Evolutionary conservation across 2,797 vertebrate genomes (phyloP), one percentile per base, ranked within the genome.

Genomic region (Apogon talboti): DNA sequence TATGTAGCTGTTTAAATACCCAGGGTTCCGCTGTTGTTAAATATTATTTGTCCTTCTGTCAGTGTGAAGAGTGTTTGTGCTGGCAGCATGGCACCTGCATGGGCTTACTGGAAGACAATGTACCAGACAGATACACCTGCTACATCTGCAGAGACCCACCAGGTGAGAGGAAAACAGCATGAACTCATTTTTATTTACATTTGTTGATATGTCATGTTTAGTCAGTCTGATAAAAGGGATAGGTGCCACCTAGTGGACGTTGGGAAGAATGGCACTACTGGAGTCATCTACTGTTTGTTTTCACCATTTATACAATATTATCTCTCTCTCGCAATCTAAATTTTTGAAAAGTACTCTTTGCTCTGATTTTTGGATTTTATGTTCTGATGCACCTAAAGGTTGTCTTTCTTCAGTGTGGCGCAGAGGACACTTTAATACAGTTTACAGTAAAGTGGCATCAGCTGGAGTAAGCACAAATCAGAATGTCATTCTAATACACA

Each of bases 41-140:
- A 45, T 7, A 0, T 48, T 11, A 1, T 56, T 46, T 81, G 4
- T 63, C 4, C 57, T 71, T 65, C 42, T 30, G n/a, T 47, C 90
- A 98, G 97, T 98, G 97, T 94, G 96, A 99, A 93, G 96, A 98
- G 62, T 99, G 97, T 92, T 88, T 97, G 48, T 98, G 96, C 91
- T 99, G 97, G 97, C 97, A 99, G 91, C 97, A 99, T 79, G 96
- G 97, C 78, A 95, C 96, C 87, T 99, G 97, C 88, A 99, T 99
- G 97, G 97, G 97, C 56, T 92, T 98, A 82, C 88, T 97, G 74
- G 97, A 99, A 91, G 96, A 98, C 89, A 96, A 95, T 66, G 94
- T 98, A 76, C 97, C 97, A 35, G 97, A 98, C 68, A 95, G 93
- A 88, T 98, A 98, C 56, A 95, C 93, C 83, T 98, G 97, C 89